Conservation (phyloP, 2,888 invertebrate genomes). For the Morinoia aosen region DNA sequence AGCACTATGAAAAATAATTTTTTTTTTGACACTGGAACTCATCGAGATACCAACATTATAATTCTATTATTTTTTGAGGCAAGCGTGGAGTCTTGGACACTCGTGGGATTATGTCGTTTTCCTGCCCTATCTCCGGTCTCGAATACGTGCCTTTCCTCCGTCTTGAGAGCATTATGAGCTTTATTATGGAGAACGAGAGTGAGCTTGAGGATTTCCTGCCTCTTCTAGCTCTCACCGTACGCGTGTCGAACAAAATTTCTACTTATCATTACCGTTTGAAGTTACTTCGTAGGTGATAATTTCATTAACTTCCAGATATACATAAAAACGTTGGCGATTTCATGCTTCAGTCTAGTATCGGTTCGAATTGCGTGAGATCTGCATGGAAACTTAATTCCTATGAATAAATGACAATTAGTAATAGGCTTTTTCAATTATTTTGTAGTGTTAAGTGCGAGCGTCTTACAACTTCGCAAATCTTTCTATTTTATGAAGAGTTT, state of each 20-base stretch:
- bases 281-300: background rate
- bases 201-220: background rate
- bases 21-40: background rate
- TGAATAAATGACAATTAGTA: background rate
- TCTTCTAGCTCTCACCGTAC: background rate
- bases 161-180: background rate
- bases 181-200: background rate
- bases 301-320: background rate
- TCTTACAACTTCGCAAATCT: background rate
- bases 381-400: background rate
- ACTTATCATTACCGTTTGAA: background rate
- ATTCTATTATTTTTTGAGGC: background rate
- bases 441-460: background rate
- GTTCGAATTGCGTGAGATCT: background rate
- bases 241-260: background rate
- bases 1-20: background rate
- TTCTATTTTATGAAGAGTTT: background rate
- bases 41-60: background rate
- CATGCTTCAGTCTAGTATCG: background rate
- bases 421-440: background rate
- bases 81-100: background rate
- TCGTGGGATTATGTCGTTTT: background rate
- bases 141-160: slow-evolving; percentile 6
- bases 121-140: background rate
- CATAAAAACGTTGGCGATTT: background rate